A percentile compares a stretch with the other conserved stretches of the same genome.
Evolutionary conservation across 2,797 vertebrate species (phyloP).

Genomic region (Pipistrellus kuhlii): DNA sequence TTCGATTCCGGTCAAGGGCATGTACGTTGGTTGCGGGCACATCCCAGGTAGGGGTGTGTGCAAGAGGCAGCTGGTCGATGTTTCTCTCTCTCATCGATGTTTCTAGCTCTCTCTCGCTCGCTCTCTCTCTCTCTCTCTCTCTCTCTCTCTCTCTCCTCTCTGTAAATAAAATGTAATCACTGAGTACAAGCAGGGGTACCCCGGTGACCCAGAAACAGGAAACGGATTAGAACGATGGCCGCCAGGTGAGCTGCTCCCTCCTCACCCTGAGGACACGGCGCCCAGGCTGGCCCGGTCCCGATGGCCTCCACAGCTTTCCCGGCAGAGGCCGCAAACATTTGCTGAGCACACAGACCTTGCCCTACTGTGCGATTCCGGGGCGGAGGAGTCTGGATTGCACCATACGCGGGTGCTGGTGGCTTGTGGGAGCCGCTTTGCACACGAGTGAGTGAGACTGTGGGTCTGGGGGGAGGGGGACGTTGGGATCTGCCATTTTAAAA

Average conservation of each 20-base stretch:
- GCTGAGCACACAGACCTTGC: conserved; percentile 73
- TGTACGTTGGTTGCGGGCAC: too few relatives aligned
- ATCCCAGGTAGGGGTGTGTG: too few relatives aligned
- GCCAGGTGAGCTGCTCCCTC: background rate
- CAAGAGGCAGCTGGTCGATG: too few relatives aligned
- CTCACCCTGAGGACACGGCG: background rate
- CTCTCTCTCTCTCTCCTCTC: too few relatives aligned
- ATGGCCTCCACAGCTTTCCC: conserved; percentile 41
- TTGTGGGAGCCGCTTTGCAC: background rate
- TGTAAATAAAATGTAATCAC: background rate
- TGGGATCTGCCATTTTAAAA: background rate
- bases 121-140: too few relatives aligned
- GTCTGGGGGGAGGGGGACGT: background rate
- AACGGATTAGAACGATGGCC: background rate
- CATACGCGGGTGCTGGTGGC: background rate
- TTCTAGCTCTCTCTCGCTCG: too few relatives aligned
- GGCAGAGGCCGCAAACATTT: conserved; percentile 75
- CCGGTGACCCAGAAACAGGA: background rate
- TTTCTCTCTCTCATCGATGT: too few relatives aligned
- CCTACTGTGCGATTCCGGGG: background rate
- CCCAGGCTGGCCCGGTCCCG: background rate
- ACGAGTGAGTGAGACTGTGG: fast-evolving
- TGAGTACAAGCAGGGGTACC: background rate
- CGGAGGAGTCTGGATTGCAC: background rate
- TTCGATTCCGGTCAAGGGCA: too few relatives aligned